Conservation (phyloP, 2,797 vertebrate species). For the Hoplostethus mediterraneus region DNA sequence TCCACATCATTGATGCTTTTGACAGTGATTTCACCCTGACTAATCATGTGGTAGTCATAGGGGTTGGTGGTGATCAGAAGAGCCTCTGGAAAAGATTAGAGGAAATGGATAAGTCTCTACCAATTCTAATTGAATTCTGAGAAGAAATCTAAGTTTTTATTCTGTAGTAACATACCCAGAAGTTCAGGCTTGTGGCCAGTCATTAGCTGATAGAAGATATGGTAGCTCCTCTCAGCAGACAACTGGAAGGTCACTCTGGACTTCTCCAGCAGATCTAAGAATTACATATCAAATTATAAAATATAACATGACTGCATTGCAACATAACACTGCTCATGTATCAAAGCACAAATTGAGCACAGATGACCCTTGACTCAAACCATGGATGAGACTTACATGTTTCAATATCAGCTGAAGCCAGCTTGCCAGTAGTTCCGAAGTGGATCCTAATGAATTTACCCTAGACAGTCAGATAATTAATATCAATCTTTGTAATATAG, state of each 20-base stretch:
- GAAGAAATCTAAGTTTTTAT: not conserved
- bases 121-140: no score
- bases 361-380: no score
- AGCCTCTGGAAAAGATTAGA: conserved; percentile 81
- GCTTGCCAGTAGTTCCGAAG: conserved; percentile 48
- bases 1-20: conserved; percentile 91
- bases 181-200: conserved; percentile 91
- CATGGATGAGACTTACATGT: conserved; percentile 43
- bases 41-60: conserved; percentile 89
- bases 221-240: conserved; percentile 91
- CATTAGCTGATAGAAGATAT: conserved; percentile 93
- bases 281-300: not conserved
- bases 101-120: not conserved
- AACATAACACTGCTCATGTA: not conserved
- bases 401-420: conserved; percentile 68
- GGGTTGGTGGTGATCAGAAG: conserved; percentile 92
- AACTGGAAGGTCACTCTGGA: conserved; percentile 92
- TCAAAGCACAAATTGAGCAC: no score
- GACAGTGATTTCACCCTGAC: conserved; percentile 90
- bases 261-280: conserved; percentile 89
- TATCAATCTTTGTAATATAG: no score
- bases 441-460: conserved; percentile 65
- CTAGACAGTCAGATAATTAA: conserved; percentile 9
- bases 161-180: conserved; percentile 49
- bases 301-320: not conserved